phyloP scores from a whole-genome alignment of 2,113 vertebrate species.

The Lamprologus callipterus region DNA sequence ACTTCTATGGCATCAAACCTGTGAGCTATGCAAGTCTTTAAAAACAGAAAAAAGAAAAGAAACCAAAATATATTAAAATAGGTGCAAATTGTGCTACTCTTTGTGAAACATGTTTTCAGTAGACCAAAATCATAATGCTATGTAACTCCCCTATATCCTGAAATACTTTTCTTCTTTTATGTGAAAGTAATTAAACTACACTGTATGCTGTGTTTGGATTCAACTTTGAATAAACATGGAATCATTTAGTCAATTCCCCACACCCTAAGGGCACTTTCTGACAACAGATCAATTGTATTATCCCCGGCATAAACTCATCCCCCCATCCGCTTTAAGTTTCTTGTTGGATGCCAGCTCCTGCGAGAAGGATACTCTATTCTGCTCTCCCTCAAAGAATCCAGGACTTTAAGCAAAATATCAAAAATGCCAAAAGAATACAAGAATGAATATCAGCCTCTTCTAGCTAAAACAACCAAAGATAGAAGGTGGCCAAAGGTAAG shows the following conservation, averaged over 20 bases:
- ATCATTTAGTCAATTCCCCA: neutral
- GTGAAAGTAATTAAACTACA: neutral
- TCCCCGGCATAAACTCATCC: neutral
- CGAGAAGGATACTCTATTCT: neutral
- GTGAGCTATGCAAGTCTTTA: neutral
- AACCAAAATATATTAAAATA: neutral
- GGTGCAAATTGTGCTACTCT: neutral
- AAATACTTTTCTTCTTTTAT: neutral
- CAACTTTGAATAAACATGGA: neutral
- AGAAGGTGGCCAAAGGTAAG: conserved; percentile 43
- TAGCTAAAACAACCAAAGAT: conserved; percentile 39
- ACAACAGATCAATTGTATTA: conserved; percentile 13
- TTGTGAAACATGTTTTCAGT: neutral
- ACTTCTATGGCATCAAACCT: neutral
- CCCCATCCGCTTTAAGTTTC: neutral
- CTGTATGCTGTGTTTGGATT: neutral
- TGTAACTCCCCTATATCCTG: neutral
- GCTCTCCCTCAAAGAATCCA: neutral
- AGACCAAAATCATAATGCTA: neutral
- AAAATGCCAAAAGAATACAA: conserved; percentile 38
- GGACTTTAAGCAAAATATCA: neutral
- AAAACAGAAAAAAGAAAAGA: neutral
- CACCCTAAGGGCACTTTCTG: neutral
- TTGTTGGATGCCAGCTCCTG: neutral
- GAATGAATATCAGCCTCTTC: conserved; percentile 62